Evolutionary conservation across 2,888 invertebrate species (phyloP).

Genomic region (Diplolepis rosae): DNA sequence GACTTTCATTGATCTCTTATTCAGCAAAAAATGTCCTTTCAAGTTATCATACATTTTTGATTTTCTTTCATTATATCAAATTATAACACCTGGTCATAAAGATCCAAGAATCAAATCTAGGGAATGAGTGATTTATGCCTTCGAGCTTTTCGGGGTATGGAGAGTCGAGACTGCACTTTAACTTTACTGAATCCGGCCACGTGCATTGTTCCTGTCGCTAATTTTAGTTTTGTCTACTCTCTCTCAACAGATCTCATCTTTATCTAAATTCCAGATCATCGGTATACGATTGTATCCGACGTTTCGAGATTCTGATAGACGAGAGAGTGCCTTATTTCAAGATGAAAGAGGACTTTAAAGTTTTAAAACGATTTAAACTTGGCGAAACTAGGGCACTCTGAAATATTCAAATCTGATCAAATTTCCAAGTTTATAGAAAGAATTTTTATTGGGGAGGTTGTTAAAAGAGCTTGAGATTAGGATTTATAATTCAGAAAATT

Average conservation of each 20-base stretch:
- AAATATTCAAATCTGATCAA: too few species aligned
- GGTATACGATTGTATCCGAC: background rate
- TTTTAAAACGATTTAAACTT: too few species aligned
- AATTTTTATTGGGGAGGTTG: too few species aligned
- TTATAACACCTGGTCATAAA: too few species aligned
- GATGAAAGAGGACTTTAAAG: background rate
- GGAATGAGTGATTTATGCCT: background rate
- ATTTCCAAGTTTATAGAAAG: too few species aligned
- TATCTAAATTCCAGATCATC: conserved; percentile 25
- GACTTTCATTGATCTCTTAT: too few species aligned
- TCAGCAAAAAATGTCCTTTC: too few species aligned
- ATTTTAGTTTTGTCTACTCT: conserved; percentile 71
- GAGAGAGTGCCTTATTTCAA: background rate
- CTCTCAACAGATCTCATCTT: conserved; percentile 1
- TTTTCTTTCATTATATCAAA: too few species aligned
- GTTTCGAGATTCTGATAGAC: background rate
- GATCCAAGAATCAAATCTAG: background rate
- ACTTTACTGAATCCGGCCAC: conserved; percentile 67
- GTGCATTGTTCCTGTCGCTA: conserved; percentile 70
- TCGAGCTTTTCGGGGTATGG: conserved; percentile 34
- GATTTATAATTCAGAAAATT: too few species aligned
- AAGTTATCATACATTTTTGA: too few species aligned
- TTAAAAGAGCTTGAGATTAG: too few species aligned
- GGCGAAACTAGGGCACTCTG: too few species aligned
- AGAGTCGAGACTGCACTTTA: conserved; percentile 52